Evolutionary conservation across 2,113 vertebrate species (phyloP).

Genomic region (Colius striatus): DNA sequence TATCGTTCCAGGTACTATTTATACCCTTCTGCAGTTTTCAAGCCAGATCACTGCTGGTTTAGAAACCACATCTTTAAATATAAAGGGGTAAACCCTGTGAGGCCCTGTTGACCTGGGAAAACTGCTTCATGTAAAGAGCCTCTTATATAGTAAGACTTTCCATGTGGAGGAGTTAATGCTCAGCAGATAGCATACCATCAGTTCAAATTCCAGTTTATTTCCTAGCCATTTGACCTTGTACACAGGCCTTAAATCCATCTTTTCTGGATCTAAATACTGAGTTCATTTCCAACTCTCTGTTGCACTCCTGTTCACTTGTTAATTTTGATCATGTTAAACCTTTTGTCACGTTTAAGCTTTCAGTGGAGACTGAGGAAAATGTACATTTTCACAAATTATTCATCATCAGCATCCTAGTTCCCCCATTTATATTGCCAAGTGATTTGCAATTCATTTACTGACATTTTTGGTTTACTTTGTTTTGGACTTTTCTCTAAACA

Average conservation of each 20-base stretch:
- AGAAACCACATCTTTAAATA: background rate
- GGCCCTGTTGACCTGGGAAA: conserved; percentile 4
- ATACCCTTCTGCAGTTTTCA: background rate
- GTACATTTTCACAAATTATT: conserved; percentile 38
- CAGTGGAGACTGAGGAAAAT: background rate
- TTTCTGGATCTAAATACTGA: background rate
- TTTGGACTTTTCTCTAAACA: conserved; percentile 43
- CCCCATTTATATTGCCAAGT: conserved; percentile 44
- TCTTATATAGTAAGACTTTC: background rate
- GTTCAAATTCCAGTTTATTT: conserved; percentile 5
- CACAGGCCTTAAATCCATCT: background rate
- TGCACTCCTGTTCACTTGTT: background rate
- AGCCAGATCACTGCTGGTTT: conserved; percentile 3
- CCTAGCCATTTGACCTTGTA: conserved; percentile 9
- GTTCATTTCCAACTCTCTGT: background rate
- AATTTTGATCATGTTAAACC: background rate
- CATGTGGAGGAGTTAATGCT: background rate
- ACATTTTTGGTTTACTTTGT: conserved; percentile 66
- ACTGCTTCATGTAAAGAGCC: background rate
- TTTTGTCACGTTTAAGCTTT: background rate
- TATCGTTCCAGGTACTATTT: background rate
- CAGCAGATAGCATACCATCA: background rate
- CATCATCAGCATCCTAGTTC: conserved; percentile 1
- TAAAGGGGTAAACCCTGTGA: background rate
- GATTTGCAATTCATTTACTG: conserved; percentile 63